phyloP scores from a whole-genome alignment of 2,797 vertebrate genomes.

The Gadopsis marmoratus region DNA sequence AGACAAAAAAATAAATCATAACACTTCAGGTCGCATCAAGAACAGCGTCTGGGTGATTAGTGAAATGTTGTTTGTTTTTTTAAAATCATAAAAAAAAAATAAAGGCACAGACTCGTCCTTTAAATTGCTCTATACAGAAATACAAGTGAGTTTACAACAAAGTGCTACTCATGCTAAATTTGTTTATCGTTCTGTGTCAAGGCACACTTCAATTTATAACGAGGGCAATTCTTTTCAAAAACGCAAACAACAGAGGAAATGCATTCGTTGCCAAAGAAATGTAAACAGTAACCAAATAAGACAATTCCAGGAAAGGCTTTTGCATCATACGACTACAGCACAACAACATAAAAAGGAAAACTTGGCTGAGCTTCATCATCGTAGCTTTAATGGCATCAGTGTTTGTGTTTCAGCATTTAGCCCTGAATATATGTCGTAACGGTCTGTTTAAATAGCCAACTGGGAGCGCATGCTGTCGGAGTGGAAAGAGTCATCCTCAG shows the following conservation, averaged over 20 bases:
- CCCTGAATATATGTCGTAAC: constrained; percentile 43
- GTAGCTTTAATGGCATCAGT: constrained; percentile 34
- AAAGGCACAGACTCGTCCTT: constrained; percentile 31
- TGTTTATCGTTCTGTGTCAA: constrained; percentile 57
- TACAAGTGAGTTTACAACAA: constrained; percentile 28
- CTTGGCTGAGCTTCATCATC: constrained; percentile 10
- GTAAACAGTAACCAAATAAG: constrained; percentile 68
- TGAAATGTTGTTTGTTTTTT: not conserved
- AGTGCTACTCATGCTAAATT: constrained; percentile 36
- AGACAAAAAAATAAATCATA: not conserved
- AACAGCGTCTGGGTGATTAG: not conserved
- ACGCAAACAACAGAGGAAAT: constrained; percentile 33
- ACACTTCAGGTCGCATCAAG: constrained; percentile 38
- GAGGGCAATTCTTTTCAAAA: constrained; percentile 15
- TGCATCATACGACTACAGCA: constrained; percentile 29
- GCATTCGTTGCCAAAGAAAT: constrained; percentile 38
- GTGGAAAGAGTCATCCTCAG: constrained; percentile 1
- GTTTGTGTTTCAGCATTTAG: constrained; percentile 38
- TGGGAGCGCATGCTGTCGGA: constrained; percentile 62
- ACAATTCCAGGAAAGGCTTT: constrained; percentile 14
- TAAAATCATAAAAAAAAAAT: constrained; percentile 25
- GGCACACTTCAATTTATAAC: constrained; percentile 68
- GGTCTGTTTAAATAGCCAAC: constrained; percentile 29
- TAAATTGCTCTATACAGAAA: constrained; percentile 38
- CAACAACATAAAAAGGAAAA: constrained; percentile 9